These are phyloP conservation scores for Porites divaricata DNA, from an alignment of 92 coral and sea anemone species.

Conservation along the genomic window DNA sequence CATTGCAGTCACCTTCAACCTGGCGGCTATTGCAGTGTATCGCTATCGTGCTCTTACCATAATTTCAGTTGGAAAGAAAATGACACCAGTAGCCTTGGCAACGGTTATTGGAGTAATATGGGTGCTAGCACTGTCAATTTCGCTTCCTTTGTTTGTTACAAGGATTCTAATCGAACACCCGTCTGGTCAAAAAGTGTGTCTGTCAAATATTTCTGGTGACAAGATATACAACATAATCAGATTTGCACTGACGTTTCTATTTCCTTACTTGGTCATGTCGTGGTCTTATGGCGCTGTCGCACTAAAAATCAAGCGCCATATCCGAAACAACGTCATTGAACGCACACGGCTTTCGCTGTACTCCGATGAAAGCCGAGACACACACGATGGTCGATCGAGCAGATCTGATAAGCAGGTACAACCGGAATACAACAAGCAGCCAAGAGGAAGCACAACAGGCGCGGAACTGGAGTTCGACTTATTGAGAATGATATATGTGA, in stretches of 20 bases:
- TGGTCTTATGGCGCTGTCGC: conserved; percentile 76
- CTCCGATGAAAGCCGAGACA: conserved; percentile 30
- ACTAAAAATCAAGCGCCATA: conserved; percentile 60
- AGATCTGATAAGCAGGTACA: background rate
- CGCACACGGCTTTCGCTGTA: conserved; percentile 11
- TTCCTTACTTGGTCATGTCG: conserved; percentile 70
- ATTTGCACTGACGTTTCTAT: conserved; percentile 51
- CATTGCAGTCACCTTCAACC: conserved; percentile 69
- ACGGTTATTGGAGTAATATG: conserved; percentile 50
- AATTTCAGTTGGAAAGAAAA: background rate
- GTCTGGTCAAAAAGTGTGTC: conserved; percentile 21
- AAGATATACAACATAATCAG: conserved; percentile 39
- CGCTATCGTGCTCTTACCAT: conserved; percentile 40
- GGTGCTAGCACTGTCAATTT: conserved; percentile 45
- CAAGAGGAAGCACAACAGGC: conserved; percentile 7
- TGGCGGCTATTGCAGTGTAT: conserved; percentile 75
- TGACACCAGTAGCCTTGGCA: conserved; percentile 19
- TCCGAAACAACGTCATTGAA: conserved; percentile 39
- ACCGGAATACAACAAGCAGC: background rate
- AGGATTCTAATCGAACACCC: conserved; percentile 7
- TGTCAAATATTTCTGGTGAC: conserved; percentile 11
- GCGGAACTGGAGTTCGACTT: conserved; percentile 65
- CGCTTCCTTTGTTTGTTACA: conserved; percentile 55
- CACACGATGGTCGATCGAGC: background rate
- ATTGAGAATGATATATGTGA: conserved; percentile 80